A percentile compares a stretch with the other conserved stretches of the same genome.
Evolutionary conservation across 2,113 vertebrate genomes (phyloP).

Genomic region (Carollia perspicillata): DNA sequence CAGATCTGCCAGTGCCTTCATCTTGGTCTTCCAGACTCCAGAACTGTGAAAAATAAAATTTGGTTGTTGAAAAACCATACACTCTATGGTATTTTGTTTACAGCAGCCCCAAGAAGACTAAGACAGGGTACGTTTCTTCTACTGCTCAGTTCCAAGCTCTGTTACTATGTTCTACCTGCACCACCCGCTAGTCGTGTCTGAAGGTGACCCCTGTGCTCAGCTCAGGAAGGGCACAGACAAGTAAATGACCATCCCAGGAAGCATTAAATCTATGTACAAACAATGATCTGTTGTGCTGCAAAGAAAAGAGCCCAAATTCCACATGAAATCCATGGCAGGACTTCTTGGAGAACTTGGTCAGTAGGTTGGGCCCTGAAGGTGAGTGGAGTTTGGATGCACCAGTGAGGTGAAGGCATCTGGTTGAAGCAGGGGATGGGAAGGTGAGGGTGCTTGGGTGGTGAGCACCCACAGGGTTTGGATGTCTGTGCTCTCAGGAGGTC

Average conservation of each 20-base stretch:
- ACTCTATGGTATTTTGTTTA: not conserved
- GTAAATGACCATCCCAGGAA: rapidly evolving
- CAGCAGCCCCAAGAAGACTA: not conserved
- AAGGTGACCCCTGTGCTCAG: not conserved
- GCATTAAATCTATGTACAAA: not conserved
- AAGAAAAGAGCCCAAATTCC: not conserved
- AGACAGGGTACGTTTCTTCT: not conserved
- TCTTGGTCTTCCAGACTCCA: not conserved
- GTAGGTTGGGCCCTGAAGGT: rapidly evolving
- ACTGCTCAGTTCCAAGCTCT: not conserved
- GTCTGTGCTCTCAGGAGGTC: rapidly evolving
- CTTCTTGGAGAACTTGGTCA: not conserved
- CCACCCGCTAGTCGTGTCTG: not conserved
- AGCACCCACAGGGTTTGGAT: not conserved
- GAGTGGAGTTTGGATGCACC: not conserved
- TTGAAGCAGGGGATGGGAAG: not conserved
- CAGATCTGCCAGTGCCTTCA: not conserved
- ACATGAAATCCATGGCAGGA: rapidly evolving
- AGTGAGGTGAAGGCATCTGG: not conserved
- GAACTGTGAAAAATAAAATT: not conserved
- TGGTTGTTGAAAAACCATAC: not conserved
- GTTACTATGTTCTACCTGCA: no score
- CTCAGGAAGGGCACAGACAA: not conserved
- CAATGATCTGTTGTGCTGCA: rapidly evolving
- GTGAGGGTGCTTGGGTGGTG: rapidly evolving